Percentiles rank a stretch among this genome's conserved stretches.
Conservation (phyloP, 2,888 invertebrate genomes). For the Zygothrica quintamaculata region DNA sequence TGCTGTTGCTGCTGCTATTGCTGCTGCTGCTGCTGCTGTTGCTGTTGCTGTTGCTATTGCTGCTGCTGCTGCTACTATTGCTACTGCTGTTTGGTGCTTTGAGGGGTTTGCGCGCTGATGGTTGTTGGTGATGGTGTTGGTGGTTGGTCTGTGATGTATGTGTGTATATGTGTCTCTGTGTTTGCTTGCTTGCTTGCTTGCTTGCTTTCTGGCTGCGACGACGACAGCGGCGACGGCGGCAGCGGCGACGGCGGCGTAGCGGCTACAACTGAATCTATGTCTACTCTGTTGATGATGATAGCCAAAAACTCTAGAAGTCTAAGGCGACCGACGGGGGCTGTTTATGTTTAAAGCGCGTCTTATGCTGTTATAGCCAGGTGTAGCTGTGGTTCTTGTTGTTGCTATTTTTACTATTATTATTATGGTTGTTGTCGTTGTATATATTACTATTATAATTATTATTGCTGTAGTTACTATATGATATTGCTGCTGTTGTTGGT, state of each 20-base stretch:
- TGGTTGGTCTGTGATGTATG: constrained; percentile 69
- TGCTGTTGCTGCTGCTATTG: constrained; percentile 51
- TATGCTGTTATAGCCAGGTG: constrained; percentile 41
- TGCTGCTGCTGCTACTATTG: constrained; percentile 32
- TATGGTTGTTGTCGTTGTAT: constrained; percentile 30
- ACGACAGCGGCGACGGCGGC: constrained; percentile 41
- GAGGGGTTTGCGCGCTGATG: constrained; percentile 43
- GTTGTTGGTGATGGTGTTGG: constrained; percentile 45
- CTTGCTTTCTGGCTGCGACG: constrained; percentile 63
- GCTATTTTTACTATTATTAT: constrained; percentile 44
- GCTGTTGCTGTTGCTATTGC: constrained; percentile 30
- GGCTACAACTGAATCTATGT: constrained; percentile 14
- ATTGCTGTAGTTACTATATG: constrained; percentile 28
- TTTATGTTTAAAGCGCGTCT: constrained; percentile 33
- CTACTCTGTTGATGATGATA: constrained; percentile 49
- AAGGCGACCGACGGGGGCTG: constrained; percentile 35
- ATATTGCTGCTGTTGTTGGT: constrained; percentile 43
- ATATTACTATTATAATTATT: constrained; percentile 37
- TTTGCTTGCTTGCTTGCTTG: too few relatives aligned
- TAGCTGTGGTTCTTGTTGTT: constrained; percentile 42
- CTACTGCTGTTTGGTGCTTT: constrained; percentile 33
- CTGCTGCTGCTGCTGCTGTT: constrained; percentile 38
- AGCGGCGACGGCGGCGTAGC: constrained; percentile 28
- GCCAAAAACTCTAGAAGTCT: constrained; percentile 32
- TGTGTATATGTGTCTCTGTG: too few relatives aligned